Evolutionary conservation across 1,140 invertebrate genomes (phyloP).

Genomic region (Araneus ventricosus): DNA sequence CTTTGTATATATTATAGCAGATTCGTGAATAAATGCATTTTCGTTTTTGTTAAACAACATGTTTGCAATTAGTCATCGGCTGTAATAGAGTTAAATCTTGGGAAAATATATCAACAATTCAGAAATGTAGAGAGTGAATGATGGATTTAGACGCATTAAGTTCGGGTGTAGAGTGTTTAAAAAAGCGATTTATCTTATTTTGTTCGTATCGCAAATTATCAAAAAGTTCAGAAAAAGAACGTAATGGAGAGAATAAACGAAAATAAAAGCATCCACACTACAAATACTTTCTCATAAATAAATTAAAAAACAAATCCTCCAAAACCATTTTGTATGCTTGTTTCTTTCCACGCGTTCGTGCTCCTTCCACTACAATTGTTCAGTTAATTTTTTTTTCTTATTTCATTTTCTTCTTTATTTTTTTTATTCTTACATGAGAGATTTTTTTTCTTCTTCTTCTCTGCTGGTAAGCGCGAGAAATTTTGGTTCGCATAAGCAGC

Average conservation of each 20-base stretch:
- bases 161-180: not conserved
- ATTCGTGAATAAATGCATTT: no score
- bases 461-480: slow-evolving; percentile 21
- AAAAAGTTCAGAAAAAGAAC: not conserved
- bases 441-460: not conserved
- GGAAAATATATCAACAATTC: no score
- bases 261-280: not conserved
- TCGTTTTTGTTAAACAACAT: no score
- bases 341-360: slow-evolving; percentile 33
- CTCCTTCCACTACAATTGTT: slow-evolving; percentile 31
- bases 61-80: no score
- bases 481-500: slow-evolving; percentile 5
- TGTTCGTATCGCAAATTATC: not conserved
- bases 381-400: slow-evolving; percentile 43
- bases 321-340: slow-evolving; percentile 37
- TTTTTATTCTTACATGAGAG: not conserved
- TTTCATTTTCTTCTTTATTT: not conserved
- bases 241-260: not conserved
- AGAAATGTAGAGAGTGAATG: not conserved
- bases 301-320: not conserved
- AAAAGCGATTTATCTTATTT: not conserved
- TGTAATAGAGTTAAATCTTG: no score
- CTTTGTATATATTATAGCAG: no score
- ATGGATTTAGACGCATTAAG: not conserved
- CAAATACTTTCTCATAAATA: slow-evolving; percentile 35